Percentiles rank a stretch among this genome's conserved stretches.
Conservation (phyloP, 2,888 invertebrate genomes). For the Machimus rusticus region DNA sequence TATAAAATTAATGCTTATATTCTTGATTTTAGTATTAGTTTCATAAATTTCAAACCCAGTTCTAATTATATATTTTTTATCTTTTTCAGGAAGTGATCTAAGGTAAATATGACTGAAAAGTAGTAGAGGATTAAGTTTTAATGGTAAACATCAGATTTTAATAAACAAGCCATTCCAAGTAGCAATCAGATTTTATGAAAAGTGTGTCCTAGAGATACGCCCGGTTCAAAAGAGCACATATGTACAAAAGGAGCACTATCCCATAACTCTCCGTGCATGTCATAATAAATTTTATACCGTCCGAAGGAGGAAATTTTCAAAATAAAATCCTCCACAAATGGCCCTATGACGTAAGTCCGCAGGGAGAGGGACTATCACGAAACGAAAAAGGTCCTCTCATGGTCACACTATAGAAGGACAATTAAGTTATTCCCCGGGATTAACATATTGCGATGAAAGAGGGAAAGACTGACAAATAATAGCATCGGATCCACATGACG, state of each 20-base stretch:
- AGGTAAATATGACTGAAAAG: background rate
- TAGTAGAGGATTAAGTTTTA: background rate
- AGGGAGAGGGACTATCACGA: background rate
- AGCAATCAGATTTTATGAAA: background rate
- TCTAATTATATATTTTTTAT: background rate
- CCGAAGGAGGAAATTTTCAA: background rate
- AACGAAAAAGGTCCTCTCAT: slow-evolving; percentile 1
- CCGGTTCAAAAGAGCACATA: background rate
- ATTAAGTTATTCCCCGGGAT: slow-evolving; percentile 44
- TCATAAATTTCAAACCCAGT: background rate
- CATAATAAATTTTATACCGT: background rate
- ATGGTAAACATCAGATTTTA: background rate
- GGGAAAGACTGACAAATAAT: slow-evolving; percentile 38
- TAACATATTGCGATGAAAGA: slow-evolving; percentile 43
- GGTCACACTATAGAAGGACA: slow-evolving; percentile 41
- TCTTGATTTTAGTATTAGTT: background rate
- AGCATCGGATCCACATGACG: slow-evolving; percentile 45
- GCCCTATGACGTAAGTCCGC: background rate
- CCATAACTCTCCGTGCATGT: background rate
- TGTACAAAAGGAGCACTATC: background rate
- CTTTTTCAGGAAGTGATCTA: background rate
- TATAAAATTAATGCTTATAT: too few relatives aligned
- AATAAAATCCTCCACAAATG: background rate
- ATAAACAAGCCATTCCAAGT: background rate
- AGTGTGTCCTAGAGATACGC: background rate